Percentiles rank a stretch among this genome's conserved stretches.
Evolutionary conservation across 2,113 vertebrate species (phyloP).

Genomic region (Turnix velox): DNA sequence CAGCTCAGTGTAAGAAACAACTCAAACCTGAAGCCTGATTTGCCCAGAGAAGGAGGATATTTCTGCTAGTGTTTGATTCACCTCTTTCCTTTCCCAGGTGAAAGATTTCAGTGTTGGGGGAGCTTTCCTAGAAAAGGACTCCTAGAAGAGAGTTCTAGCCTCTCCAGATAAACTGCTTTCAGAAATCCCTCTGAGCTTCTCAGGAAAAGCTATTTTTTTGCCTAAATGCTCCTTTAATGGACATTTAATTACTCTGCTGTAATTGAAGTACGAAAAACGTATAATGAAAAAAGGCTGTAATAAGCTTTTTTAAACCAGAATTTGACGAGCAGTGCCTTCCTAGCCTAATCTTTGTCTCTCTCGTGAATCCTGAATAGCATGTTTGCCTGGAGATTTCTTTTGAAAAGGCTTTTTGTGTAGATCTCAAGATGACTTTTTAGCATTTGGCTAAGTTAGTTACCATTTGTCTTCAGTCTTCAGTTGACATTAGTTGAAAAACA

Average conservation of each 20-base stretch:
- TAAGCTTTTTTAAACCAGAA: background rate
- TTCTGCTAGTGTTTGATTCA: background rate
- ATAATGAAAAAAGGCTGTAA: background rate
- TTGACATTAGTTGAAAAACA: background rate
- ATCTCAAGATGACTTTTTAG: background rate
- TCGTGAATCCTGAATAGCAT: background rate
- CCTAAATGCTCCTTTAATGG: background rate
- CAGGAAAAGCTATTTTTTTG: background rate
- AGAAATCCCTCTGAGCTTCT: background rate
- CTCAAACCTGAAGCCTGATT: background rate
- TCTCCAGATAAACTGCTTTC: background rate
- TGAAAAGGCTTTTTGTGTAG: background rate
- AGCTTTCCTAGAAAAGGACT: background rate
- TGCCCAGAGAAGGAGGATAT: rapidly evolving
- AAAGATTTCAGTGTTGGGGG: background rate
- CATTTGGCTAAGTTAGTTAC: background rate
- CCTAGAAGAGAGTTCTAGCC: background rate
- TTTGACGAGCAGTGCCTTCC: background rate
- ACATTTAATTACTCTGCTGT: background rate
- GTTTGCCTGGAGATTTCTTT: background rate
- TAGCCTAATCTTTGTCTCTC: background rate
- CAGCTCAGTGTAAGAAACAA: background rate
- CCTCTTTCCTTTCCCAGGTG: background rate
- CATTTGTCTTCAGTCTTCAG: slow-evolving; percentile 3
- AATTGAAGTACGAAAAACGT: background rate